Evolutionary conservation across 2,888 invertebrate species (phyloP).

Genomic region (Amiota communis): DNA sequence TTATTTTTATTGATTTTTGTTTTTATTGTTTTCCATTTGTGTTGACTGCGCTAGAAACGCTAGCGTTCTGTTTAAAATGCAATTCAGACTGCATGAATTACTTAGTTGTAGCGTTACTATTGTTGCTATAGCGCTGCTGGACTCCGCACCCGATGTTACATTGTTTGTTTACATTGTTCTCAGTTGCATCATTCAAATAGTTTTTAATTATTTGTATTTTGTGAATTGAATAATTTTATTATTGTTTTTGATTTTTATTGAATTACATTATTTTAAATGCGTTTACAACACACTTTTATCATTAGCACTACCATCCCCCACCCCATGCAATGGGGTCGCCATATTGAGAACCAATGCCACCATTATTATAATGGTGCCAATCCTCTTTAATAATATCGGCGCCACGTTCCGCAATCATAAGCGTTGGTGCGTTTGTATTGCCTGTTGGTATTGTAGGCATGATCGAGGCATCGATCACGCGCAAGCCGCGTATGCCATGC

Average conservation of each 20-base stretch:
- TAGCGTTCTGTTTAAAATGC: conserved; percentile 9
- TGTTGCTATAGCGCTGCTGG: no score
- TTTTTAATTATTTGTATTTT: no score
- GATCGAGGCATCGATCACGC: conserved; percentile 87
- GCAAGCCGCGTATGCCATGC: conserved; percentile 79
- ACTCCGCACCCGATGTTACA: no score
- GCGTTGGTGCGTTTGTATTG: conserved; percentile 86
- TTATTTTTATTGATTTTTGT: background rate
- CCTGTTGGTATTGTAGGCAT: conserved; percentile 87
- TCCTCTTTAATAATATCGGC: conserved; percentile 87
- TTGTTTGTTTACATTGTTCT: no score
- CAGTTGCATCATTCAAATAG: no score
- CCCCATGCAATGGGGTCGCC: background rate
- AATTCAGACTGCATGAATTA: background rate
- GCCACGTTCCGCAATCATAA: conserved; percentile 90
- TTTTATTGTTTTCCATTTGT: background rate
- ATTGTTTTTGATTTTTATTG: background rate
- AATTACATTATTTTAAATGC: background rate
- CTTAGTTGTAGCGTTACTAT: no score
- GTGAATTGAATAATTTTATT: background rate
- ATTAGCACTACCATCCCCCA: background rate
- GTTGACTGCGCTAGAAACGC: conserved; percentile 4
- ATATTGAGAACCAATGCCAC: background rate
- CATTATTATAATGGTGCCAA: conserved; percentile 73
- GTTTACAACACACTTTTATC: background rate